Evolutionary conservation across 2,797 vertebrate species (phyloP).

Genomic region (Mus spretus): DNA sequence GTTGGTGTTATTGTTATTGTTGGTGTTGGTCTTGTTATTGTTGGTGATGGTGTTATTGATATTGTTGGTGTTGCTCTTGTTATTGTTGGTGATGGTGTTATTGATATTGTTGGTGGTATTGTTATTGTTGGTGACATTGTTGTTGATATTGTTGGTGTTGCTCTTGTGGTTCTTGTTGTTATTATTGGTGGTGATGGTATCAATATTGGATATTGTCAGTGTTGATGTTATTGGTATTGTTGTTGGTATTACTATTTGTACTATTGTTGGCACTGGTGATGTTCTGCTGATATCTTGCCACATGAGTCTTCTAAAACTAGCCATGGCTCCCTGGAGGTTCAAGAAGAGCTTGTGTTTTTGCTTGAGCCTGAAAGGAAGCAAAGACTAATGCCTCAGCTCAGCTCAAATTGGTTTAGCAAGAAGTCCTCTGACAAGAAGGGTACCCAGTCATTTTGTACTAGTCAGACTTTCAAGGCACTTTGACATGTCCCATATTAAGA

Average conservation of each 20-base stretch:
- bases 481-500: neutral
- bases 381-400: neutral
- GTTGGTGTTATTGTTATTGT: too few species aligned
- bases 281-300: too few species aligned
- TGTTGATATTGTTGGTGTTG: too few species aligned
- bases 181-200: neutral
- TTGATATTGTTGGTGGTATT: neutral
- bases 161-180: neutral
- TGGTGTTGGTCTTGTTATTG: neutral
- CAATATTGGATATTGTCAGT: neutral
- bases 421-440: neutral
- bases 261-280: too few species aligned
- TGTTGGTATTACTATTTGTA: neutral
- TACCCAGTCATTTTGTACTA: neutral
- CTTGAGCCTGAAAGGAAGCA: neutral
- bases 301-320: neutral
- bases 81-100: neutral
- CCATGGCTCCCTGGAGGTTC: neutral
- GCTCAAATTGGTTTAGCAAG: neutral
- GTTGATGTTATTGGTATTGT: neutral
- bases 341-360: neutral
- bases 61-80: neutral
- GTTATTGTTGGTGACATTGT: too few species aligned
- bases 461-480: neutral
- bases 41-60: neutral